These are phyloP conservation scores for Falco rusticolus DNA, from an alignment of 2,797 vertebrate species.

Conservation along the genomic window DNA sequence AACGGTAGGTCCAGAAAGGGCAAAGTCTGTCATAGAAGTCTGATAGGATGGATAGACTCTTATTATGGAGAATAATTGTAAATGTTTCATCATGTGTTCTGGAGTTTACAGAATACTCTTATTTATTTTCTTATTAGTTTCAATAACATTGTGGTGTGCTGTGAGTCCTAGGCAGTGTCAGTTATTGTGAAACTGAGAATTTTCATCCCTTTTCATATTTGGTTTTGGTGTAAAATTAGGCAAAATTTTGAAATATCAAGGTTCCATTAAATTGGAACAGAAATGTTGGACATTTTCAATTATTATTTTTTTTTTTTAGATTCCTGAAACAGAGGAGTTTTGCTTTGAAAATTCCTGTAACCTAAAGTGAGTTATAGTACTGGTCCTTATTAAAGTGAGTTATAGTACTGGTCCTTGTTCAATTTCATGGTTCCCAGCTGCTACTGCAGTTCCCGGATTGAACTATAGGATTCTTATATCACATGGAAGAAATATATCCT, in stretches of 20 bases:
- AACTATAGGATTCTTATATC: background rate
- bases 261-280: background rate
- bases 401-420: background rate
- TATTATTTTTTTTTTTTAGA: background rate
- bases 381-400: fast-evolving
- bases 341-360: background rate
- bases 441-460: background rate
- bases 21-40: background rate
- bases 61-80: background rate
- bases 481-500: background rate
- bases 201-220: background rate
- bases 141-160: background rate
- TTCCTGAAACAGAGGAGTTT: background rate
- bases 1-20: background rate
- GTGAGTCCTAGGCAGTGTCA: background rate
- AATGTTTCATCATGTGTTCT: background rate
- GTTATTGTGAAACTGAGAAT: background rate
- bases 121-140: background rate
- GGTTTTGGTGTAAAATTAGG: background rate
- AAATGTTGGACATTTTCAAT: background rate
- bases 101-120: background rate
- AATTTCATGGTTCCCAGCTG: background rate
- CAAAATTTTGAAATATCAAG: background rate
- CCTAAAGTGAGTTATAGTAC: background rate
- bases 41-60: background rate